Evolutionary conservation across 2,113 vertebrate genomes (phyloP), one percentile per base, ranked within the genome.

Genomic region (Zootoca vivipara): DNA sequence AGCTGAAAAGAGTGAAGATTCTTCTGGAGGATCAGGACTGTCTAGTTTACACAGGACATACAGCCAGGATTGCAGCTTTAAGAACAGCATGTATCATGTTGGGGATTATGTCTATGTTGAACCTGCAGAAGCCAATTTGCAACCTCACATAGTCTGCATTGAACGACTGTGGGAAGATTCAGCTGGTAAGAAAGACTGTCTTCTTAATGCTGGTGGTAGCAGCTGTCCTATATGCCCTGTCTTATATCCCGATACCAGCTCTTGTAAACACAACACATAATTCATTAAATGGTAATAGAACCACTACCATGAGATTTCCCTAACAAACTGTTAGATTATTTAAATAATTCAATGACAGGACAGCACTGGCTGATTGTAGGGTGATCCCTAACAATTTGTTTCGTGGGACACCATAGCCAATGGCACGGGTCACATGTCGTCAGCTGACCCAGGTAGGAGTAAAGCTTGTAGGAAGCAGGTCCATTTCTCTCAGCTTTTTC

Each of bases 21-120:
- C 98, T 22, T 97, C 97, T 4, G 97, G 97, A 62, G 97, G 97
- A 82, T 91, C 97, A 33, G 98, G 98, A 94, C 97, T 98, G 88
- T 97, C 98, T 2, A 97, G 94, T 87, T 96, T 98, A 79, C 98
- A 99, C 88, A 97, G 99, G 33, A 99, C 98, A 10, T 99, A 99
- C 92, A 99, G 99, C 92, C 99, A 99, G 94, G 99, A 99, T 94
- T 99, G 99, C 97, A 99, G 99, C 96, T 99, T 99, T 95, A 98
- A 98, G 94, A 98, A 99, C 93, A 99, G 98, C 92, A 99, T 98
- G 98, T 99, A 99, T 94, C 98, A 98, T 0, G 99, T 99, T 85
- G 99, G 99, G 69, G 99, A 99, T 83, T 99, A 99, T 1, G 99
- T 99, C 24, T 99, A 99, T 1, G 99, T 99, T 94, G 99, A 99